Evolutionary conservation across 2,888 invertebrate genomes (phyloP), one percentile per base, ranked within the genome.

Genomic region (Tipula helvola): DNA sequence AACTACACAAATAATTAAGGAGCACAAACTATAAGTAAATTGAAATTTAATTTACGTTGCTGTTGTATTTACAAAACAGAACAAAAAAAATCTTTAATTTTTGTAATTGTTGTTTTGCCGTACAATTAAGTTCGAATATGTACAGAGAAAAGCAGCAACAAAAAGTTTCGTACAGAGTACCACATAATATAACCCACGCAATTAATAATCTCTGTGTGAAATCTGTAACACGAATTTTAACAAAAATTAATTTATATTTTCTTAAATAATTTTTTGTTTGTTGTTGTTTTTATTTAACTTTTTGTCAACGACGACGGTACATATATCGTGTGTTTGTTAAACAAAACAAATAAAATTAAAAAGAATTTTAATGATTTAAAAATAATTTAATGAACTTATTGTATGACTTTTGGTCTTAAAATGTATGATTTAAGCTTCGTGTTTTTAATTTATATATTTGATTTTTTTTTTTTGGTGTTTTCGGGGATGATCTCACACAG

Each of bases 171-270:
- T 71, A 28, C 28, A 28, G 28, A 28, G 28, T 71, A 71, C 71
- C 28, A 28, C 28, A 28, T 3, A 16, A 57, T 28, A 28, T 71
- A 71, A 71, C 71, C 71, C 71, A 71, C 71, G 71, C 71, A 71
- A 71, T 71, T 71, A 71, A 71, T 71, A 71, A 71, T 71, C 71
- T 71, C 71, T 71, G 71, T 71, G 71, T 71, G 71, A 71, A 71
- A 71, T 71, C 71, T 71, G 71, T 71, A 71, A 71, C 71, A 71
- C 71, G 71, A 71, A 71, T 71, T 71, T 71, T 57, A 57, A 57
- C 52, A 57, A 57, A 57, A 71, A 71, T 71, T 71, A 71, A 71
- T 71, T 71, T 71, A 71, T 71, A 71, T 71, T 71, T 71, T 71
- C 71, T 71, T 71, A 71, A 71, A 71, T 71, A 71, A 3, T 10